These are phyloP conservation scores for Oligia strigilis DNA, from an alignment of 2,888 invertebrate species.

Conservation along the genomic window DNA sequence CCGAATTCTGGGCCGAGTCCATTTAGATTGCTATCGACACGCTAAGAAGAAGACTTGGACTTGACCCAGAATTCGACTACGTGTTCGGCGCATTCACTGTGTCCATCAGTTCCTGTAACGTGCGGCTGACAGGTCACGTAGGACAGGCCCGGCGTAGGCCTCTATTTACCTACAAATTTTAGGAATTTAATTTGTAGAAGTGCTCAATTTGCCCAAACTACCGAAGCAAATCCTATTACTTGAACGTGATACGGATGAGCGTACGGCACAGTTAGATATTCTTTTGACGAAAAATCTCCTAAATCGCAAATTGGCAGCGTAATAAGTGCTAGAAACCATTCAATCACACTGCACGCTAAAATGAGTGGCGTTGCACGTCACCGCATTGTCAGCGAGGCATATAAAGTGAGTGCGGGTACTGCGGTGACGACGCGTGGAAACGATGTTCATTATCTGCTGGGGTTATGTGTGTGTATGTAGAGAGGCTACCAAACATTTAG, in stretches of 20 bases:
- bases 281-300: background rate
- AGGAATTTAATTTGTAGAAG: background rate
- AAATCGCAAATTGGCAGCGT: background rate
- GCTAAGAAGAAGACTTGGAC: no score
- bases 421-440: slow-evolving; percentile 28
- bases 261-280: background rate
- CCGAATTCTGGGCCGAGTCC: no score
- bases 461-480: background rate
- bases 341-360: background rate
- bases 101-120: no score
- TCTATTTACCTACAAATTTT: no score
- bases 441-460: slow-evolving; percentile 41
- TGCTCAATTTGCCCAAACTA: background rate
- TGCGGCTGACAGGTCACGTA: no score
- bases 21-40: no score
- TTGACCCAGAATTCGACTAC: no score
- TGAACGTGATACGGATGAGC: background rate
- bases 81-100: no score
- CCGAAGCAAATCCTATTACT: background rate
- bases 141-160: no score
- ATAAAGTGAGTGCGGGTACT: slow-evolving; percentile 23
- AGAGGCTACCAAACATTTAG: background rate
- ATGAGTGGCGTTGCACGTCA: slow-evolving; percentile 12
- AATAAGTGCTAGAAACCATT: background rate
- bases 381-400: slow-evolving; percentile 16